These are phyloP conservation scores for Trematomus bernacchii DNA, from an alignment of 2,797 vertebrate species.

Conservation along the genomic window DNA sequence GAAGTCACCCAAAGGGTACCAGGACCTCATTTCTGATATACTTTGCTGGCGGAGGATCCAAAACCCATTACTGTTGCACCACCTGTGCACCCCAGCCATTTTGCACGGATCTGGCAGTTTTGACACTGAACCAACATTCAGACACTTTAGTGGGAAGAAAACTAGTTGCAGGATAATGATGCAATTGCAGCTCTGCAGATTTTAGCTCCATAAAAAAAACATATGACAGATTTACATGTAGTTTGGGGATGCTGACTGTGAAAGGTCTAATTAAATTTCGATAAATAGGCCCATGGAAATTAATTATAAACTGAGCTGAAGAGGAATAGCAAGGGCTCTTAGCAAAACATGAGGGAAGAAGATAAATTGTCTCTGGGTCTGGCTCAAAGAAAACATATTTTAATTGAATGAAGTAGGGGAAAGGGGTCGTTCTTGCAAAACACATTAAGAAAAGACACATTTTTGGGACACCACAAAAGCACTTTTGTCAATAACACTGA, in stretches of 20 bases:
- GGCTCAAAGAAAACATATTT: not conserved
- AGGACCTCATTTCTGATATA: slow-evolving; percentile 30
- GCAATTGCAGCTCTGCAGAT: slow-evolving; percentile 10
- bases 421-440: not conserved
- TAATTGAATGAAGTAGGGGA: not conserved
- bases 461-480: not conserved
- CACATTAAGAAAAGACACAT: not conserved
- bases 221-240: slow-evolving; percentile 34
- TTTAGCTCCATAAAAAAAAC: slow-evolving; percentile 20
- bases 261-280: slow-evolving; percentile 31
- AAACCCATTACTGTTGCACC: slow-evolving; percentile 29
- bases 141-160: slow-evolving; percentile 10
- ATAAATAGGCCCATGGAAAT: slow-evolving; percentile 9
- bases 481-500: not conserved
- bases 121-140: slow-evolving; percentile 22
- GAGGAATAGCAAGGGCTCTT: not conserved
- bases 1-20: slow-evolving; percentile 3
- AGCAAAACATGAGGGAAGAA: not conserved
- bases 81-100: slow-evolving; percentile 29
- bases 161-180: slow-evolving; percentile 19
- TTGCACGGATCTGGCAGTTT: slow-evolving; percentile 17
- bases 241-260: not conserved
- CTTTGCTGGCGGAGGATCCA: slow-evolving; percentile 25
- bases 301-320: slow-evolving; percentile 8
- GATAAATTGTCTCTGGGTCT: not conserved